A percentile compares a stretch with the other conserved stretches of the same genome.
phyloP scores from a whole-genome alignment of 2,888 invertebrate species.

The Heliconius hortense region DNA sequence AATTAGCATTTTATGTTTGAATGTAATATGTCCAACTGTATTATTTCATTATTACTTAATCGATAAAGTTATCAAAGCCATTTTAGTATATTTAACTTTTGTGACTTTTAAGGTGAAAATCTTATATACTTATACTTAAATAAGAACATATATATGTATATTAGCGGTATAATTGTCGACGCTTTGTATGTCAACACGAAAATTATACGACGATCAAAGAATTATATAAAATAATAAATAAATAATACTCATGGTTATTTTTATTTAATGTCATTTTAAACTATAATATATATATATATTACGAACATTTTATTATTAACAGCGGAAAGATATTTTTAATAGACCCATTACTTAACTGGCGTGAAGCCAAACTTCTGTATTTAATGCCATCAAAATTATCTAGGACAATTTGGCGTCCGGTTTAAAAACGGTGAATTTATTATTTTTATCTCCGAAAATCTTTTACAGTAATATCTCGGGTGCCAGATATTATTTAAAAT shows the following conservation, averaged over 20 bases:
- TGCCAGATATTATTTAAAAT: slow-evolving; percentile 37
- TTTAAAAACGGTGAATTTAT: slow-evolving; percentile 70
- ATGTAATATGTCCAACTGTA: slow-evolving; percentile 17
- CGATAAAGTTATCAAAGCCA: slow-evolving; percentile 6
- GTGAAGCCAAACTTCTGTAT: slow-evolving; percentile 65
- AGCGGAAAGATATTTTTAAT: slow-evolving; percentile 58
- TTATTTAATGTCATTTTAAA: slow-evolving; percentile 46
- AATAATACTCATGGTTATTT: slow-evolving; percentile 54
- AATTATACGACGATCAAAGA: slow-evolving; percentile 63
- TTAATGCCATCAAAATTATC: slow-evolving; percentile 76
- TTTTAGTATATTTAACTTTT: slow-evolving; percentile 18
- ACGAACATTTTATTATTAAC: slow-evolving; percentile 43
- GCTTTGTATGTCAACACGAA: slow-evolving; percentile 42
- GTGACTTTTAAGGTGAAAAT: slow-evolving; percentile 21
- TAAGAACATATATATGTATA: neutral
- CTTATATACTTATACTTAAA: slow-evolving; percentile 21
- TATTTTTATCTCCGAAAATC: slow-evolving; percentile 70
- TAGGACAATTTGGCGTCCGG: slow-evolving; percentile 76
- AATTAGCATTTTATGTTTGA: neutral
- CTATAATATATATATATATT: slow-evolving; percentile 30
- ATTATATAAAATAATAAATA: slow-evolving; percentile 64
- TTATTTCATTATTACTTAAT: slow-evolving; percentile 20
- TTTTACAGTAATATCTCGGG: slow-evolving; percentile 51
- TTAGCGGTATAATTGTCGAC: slow-evolving; percentile 36
- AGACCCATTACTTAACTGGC: slow-evolving; percentile 68